Evolutionary conservation across 1,140 invertebrate species (phyloP).

Genomic region (Bombus pyrosoma): DNA sequence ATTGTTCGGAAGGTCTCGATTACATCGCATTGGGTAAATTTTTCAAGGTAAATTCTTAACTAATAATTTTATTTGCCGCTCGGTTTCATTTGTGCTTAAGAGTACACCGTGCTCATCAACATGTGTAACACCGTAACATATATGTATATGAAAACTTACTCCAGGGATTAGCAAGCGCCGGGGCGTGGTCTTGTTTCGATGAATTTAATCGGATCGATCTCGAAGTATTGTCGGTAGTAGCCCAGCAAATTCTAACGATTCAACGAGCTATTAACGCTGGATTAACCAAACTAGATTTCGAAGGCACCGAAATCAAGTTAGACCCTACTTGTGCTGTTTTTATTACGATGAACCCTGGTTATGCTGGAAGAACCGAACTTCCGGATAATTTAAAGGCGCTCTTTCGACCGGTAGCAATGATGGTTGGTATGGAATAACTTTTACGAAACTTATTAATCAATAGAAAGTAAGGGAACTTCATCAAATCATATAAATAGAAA

Average conservation of each 20-base stretch:
- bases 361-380: constrained; percentile 94
- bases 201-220: constrained; percentile 95
- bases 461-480: neutral
- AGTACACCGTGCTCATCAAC: no score
- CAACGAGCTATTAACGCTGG: constrained; percentile 91
- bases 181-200: constrained; percentile 98
- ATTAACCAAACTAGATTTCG: constrained; percentile 90
- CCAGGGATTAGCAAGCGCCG: constrained; percentile 95
- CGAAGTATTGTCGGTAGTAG: constrained; percentile 95
- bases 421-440: constrained; percentile 83
- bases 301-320: constrained; percentile 93
- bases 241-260: constrained; percentile 92
- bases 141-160: neutral
- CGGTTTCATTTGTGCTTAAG: no score
- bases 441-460: neutral
- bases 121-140: neutral
- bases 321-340: constrained; percentile 97
- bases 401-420: constrained; percentile 98
- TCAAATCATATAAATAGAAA: no score
- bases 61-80: neutral
- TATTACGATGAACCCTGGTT: constrained; percentile 98
- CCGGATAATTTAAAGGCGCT: constrained; percentile 98
- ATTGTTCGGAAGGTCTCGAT: constrained; percentile 96
- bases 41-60: constrained; percentile 90
- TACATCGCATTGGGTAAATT: constrained; percentile 97